Base-by-base conservation (phyloP, 2,888 invertebrate genomes). In the Scaptomyza reducta region DNA sequence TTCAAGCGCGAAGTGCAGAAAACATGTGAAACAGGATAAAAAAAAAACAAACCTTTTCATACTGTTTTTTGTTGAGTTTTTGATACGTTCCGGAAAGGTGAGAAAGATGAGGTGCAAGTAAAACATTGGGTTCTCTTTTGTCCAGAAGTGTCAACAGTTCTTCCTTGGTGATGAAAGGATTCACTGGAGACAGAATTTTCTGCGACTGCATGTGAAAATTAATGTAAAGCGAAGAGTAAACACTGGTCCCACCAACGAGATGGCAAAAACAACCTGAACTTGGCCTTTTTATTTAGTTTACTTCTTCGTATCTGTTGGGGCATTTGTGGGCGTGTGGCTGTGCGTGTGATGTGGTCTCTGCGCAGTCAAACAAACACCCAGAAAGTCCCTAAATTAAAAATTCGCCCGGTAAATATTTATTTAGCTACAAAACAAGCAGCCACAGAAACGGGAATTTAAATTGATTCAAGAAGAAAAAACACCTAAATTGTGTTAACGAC, bases 201-300 rank as follows among this genome's bases (percentile, higher is more conserved):
- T 53, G 51, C 40, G 58, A 45, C 57, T 62, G 70, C 64, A 64
- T 54, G 62, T 57, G 53, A 57, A 78, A 82, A 77, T 67, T 81
- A 81, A 77, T 85, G 60, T 58, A 78, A 65, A 57, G 41, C 57
- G 25, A 47, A 64, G 51, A 55, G 64, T 60, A 75, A 62, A 74
- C 74, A 81, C 31, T 59, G 38, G 77, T 68, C 63, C 57, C 54
- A 55, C 18, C 55, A 61, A 40, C 27, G 7, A 56, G 58, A 53
- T 54, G 60, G 41, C 57, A 57, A 38, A 35, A 54, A 47, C 38
- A 38, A 40, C 16, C 40, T 40, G 16, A 47, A 38, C 27, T 61
- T 40, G 27, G 47, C 41, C 42, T 49, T 29, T 33, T 46, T 14
- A 33, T 41, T 61, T 13, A 14, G 35, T 44, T 57, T 35, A n/a